Evolutionary conservation across 1,140 invertebrate species (phyloP).

Genomic region (Drosophila baimaii): DNA sequence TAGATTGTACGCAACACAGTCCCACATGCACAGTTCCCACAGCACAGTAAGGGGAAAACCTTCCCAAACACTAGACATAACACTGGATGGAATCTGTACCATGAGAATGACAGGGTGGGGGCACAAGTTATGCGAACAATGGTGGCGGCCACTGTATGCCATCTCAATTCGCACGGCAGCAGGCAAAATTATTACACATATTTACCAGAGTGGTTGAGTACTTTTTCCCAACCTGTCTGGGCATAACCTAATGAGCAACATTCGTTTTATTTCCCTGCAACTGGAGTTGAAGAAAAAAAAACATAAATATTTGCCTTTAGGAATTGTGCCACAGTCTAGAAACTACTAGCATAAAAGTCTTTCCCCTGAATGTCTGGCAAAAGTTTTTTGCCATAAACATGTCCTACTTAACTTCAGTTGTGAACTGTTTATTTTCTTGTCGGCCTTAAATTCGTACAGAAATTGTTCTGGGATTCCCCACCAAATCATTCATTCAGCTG

Average conservation of each 20-base stretch:
- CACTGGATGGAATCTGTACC: constrained; percentile 34
- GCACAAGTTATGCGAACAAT: constrained; percentile 35
- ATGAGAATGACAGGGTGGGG: constrained; percentile 37
- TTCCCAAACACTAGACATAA: constrained; percentile 18
- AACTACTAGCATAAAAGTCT: constrained; percentile 18
- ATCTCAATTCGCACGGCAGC: constrained; percentile 33
- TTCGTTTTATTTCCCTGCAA: constrained; percentile 47
- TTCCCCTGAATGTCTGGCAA: not conserved
- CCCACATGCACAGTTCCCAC: constrained; percentile 26
- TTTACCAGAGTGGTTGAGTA: constrained; percentile 9
- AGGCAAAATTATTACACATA: constrained; percentile 16
- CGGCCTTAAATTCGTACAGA: constrained; percentile 57
- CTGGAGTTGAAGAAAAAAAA: constrained; percentile 15
- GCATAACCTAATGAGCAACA: constrained; percentile 48
- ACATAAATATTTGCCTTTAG: constrained; percentile 29
- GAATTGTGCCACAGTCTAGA: not conserved
- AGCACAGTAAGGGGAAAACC: constrained; percentile 1
- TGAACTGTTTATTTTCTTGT: constrained; percentile 24
- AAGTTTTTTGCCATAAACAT: constrained; percentile 13
- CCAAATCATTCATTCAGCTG: not conserved
- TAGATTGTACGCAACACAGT: not conserved
- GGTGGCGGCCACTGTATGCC: constrained; percentile 18
- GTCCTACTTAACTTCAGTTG: constrained; percentile 3
- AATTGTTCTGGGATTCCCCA: not conserved
- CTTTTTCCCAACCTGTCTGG: constrained; percentile 35